Evolutionary conservation across 2,797 vertebrate genomes (phyloP).

Genomic region (Garrulus glandarius): DNA sequence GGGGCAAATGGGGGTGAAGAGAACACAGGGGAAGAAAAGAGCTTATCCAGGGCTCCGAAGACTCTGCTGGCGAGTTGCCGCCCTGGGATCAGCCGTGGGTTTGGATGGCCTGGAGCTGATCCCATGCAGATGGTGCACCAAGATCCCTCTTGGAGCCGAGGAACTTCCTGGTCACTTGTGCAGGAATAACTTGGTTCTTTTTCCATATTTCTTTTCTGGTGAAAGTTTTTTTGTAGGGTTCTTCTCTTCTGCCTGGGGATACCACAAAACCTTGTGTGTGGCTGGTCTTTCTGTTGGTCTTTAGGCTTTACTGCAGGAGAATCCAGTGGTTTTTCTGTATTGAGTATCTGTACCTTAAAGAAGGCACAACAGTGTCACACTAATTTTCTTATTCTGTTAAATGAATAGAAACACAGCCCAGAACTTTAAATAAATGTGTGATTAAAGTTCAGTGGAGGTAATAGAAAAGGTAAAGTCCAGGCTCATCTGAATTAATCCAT

Average conservation of each 20-base stretch:
- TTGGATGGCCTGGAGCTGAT: neutral
- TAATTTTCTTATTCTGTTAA: neutral
- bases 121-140: fast-evolving
- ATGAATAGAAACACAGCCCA: neutral
- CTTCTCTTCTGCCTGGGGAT: neutral
- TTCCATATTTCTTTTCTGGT: neutral
- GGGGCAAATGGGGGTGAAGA: neutral
- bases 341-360: neutral
- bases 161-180: neutral
- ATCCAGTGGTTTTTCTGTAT: fast-evolving
- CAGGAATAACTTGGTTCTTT: neutral
- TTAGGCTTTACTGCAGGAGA: neutral
- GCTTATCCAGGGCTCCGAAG: fast-evolving
- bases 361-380: fast-evolving
- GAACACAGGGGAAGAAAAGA: neutral
- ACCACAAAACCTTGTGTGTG: neutral
- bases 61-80: fast-evolving
- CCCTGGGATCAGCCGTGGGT: neutral
- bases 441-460: neutral
- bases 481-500: no score
- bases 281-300: neutral
- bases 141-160: fast-evolving
- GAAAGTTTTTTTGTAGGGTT: neutral
- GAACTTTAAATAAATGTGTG: neutral
- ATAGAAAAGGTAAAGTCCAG: neutral